Percentiles rank a stretch among this genome's conserved stretches.
These are phyloP conservation scores for Pogonophryne albipinna DNA, from an alignment of 2,797 vertebrate species.

Conservation along the genomic window DNA sequence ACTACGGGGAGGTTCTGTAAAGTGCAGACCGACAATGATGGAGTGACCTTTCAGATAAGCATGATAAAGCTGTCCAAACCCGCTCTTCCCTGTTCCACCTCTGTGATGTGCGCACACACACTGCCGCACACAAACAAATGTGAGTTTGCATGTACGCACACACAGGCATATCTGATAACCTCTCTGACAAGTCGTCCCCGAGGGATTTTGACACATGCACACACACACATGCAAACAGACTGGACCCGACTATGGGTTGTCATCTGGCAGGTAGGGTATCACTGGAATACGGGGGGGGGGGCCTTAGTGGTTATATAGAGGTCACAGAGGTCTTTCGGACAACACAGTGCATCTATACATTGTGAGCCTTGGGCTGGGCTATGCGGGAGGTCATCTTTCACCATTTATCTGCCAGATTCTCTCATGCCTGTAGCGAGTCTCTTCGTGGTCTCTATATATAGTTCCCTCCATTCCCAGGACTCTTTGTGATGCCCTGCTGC, in stretches of 20 bases:
- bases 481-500: slow-evolving; percentile 72
- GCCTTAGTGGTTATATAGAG: slow-evolving; percentile 72
- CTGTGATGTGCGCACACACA: slow-evolving; percentile 32
- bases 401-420: slow-evolving; percentile 65
- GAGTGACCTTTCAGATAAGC: slow-evolving; percentile 84
- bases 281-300: slow-evolving; percentile 52
- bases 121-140: slow-evolving; percentile 11
- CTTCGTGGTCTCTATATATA: slow-evolving; percentile 67
- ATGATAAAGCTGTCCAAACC: slow-evolving; percentile 74
- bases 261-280: slow-evolving; percentile 83
- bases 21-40: slow-evolving; percentile 75
- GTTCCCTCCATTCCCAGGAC: slow-evolving; percentile 58
- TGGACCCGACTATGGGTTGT: slow-evolving; percentile 73
- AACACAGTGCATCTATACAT: slow-evolving; percentile 70
- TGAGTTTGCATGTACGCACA: slow-evolving; percentile 21
- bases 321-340: slow-evolving; percentile 72
- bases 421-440: slow-evolving; percentile 62
- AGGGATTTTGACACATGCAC: slow-evolving; percentile 73
- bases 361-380: slow-evolving; percentile 47
- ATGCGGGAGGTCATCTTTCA: slow-evolving; percentile 71
- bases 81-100: slow-evolving; percentile 45
- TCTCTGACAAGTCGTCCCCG: slow-evolving; percentile 77
- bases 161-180: slow-evolving; percentile 78
- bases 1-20: slow-evolving; percentile 66
- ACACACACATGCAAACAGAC: slow-evolving; percentile 64